These are phyloP conservation scores for Orycteropus afer DNA, from an alignment of 2,113 vertebrate genomes.

Conservation along the genomic window DNA sequence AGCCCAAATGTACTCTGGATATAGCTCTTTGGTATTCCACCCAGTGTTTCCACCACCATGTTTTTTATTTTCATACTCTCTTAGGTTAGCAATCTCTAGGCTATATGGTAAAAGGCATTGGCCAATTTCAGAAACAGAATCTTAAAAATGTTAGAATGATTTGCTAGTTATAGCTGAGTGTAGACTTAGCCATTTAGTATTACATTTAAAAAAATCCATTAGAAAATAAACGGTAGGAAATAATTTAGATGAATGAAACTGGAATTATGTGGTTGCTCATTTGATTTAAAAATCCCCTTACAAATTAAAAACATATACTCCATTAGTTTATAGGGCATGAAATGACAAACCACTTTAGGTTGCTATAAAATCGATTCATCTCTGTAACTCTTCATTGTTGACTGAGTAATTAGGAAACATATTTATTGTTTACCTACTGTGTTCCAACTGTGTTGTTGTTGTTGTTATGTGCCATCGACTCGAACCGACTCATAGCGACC, in stretches of 20 bases:
- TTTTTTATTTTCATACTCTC: background rate
- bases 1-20: background rate
- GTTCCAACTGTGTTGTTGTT: background rate
- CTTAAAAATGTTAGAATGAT: background rate
- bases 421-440: background rate
- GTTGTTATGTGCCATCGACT: too few species aligned
- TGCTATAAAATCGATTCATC: background rate
- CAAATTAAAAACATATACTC: slow-evolving; percentile 31
- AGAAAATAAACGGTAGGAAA: slow-evolving; percentile 47
- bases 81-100: background rate
- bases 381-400: background rate
- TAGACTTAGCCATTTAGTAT: background rate
- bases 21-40: background rate
- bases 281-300: slow-evolving; percentile 43
- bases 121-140: slow-evolving; percentile 24
- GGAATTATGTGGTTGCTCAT: background rate
- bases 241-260: slow-evolving; percentile 61
- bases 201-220: slow-evolving; percentile 44
- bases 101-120: background rate
- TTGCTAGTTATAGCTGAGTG: background rate
- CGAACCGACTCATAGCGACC: too few species aligned
- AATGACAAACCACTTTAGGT: background rate
- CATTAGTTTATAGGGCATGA: background rate
- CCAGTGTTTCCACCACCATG: background rate
- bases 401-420: background rate